Conservation (phyloP, 1,140 invertebrate species). For the Bombus fervidus region DNA sequence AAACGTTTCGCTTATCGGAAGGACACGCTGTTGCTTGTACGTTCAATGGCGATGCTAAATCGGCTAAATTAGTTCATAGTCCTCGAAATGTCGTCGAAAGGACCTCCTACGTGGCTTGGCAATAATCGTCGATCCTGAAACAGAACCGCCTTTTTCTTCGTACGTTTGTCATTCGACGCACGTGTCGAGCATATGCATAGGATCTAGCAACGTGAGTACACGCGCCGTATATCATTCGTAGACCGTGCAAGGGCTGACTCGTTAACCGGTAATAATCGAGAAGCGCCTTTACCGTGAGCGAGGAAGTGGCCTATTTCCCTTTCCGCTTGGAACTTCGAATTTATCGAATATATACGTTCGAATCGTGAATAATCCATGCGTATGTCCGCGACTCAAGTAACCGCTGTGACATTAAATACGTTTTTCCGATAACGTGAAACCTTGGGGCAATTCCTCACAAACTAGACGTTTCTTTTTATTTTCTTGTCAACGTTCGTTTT, state of each 20-base stretch:
- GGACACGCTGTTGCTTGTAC: background rate
- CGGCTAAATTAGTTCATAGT: slow-evolving; percentile 33
- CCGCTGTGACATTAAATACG: background rate
- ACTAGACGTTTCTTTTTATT: too few species aligned
- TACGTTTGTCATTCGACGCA: slow-evolving; percentile 31
- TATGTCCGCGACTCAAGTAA: background rate
- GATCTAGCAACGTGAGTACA: slow-evolving; percentile 2
- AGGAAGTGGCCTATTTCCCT: slow-evolving; percentile 30
- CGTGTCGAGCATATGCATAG: slow-evolving; percentile 53
- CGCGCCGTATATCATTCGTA: background rate
- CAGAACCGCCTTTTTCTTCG: background rate
- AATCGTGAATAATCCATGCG: slow-evolving; percentile 6
- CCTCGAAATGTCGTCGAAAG: slow-evolving; percentile 4
- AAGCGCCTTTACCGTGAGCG: background rate
- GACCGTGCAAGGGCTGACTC: slow-evolving; percentile 30
- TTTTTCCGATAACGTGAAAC: background rate
- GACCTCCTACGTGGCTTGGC: background rate
- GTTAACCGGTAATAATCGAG: slow-evolving; percentile 39
- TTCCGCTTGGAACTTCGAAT: too few species aligned
- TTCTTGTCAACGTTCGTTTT: background rate
- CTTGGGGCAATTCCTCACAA: background rate
- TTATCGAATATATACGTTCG: too few species aligned
- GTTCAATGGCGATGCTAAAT: slow-evolving; percentile 6
- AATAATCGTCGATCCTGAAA: slow-evolving; percentile 28
- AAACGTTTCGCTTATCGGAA: slow-evolving; percentile 36